phyloP scores from a whole-genome alignment of 2,888 invertebrate genomes.

The Agrotis ipsilon region DNA sequence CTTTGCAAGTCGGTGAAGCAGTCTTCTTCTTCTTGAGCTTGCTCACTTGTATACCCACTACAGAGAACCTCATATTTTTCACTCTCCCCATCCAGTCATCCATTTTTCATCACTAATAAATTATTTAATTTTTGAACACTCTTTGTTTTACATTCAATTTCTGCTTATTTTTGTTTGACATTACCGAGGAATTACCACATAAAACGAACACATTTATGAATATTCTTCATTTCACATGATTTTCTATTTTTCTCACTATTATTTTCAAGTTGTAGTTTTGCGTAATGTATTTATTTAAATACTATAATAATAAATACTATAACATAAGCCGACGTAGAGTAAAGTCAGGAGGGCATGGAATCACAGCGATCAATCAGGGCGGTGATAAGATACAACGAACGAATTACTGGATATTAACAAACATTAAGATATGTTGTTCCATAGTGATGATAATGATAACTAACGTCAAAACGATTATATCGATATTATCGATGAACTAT shows the following conservation, averaged over 20 bases:
- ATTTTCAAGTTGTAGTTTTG: slow-evolving; percentile 1
- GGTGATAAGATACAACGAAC: slow-evolving; percentile 61
- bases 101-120: slow-evolving; percentile 45
- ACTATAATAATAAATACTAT: slow-evolving; percentile 19
- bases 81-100: slow-evolving; percentile 65
- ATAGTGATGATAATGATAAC: slow-evolving; percentile 35
- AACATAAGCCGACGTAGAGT: slow-evolving; percentile 23
- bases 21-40: slow-evolving; percentile 66
- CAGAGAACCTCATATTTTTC: slow-evolving; percentile 71
- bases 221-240: not conserved
- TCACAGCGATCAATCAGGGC: slow-evolving; percentile 62
- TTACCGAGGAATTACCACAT: not conserved
- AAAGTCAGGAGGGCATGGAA: slow-evolving; percentile 37
- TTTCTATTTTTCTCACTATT: slow-evolving; percentile 1
- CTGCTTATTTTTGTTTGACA: slow-evolving; percentile 8
- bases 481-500: slow-evolving; percentile 37
- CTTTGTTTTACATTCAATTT: slow-evolving; percentile 5
- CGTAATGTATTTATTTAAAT: slow-evolving; percentile 36
- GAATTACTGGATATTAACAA: slow-evolving; percentile 58
- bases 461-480: slow-evolving; percentile 16
- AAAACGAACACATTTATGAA: not conserved
- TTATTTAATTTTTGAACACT: slow-evolving; percentile 5
- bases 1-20: slow-evolving; percentile 76
- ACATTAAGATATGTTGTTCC: slow-evolving; percentile 46
- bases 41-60: slow-evolving; percentile 78